phyloP scores from a whole-genome alignment of 2,797 vertebrate genomes.

The Nothura maculosa region DNA sequence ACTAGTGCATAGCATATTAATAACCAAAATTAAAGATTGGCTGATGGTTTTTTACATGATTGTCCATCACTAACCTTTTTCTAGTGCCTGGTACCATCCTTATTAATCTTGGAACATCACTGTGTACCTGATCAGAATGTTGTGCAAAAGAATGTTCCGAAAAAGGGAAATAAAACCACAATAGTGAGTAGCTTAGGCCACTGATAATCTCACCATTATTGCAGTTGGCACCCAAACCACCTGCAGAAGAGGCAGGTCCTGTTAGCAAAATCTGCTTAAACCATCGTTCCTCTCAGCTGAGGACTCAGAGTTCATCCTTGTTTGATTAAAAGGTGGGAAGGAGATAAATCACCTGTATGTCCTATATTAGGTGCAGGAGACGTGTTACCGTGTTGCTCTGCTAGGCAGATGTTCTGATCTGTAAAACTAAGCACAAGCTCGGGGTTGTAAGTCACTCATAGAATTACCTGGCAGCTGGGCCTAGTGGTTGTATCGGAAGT shows the following conservation, averaged over 20 bases:
- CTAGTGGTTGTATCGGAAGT: constrained; percentile 19
- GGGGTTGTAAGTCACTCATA: neutral
- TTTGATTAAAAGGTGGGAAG: neutral
- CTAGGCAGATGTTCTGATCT: constrained; percentile 21
- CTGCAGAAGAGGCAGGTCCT: neutral
- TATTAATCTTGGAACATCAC: neutral
- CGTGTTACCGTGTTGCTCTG: neutral
- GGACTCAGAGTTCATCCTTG: neutral
- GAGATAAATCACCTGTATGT: neutral
- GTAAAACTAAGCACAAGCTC: neutral
- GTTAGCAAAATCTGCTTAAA: neutral
- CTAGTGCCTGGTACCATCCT: neutral
- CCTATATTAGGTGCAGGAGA: neutral
- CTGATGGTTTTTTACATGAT: neutral
- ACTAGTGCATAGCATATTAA: accelerated
- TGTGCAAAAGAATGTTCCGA: neutral
- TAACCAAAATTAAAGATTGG: neutral
- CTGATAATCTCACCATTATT: accelerated
- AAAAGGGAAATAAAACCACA: neutral
- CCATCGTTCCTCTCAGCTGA: neutral
- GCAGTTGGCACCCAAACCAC: neutral
- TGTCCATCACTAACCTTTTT: neutral
- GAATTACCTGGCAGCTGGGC: constrained; percentile 25
- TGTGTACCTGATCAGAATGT: neutral
- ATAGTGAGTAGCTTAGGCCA: neutral